Base-by-base conservation (phyloP, 2,888 invertebrate species). In the Piscicola geometra region DNA sequence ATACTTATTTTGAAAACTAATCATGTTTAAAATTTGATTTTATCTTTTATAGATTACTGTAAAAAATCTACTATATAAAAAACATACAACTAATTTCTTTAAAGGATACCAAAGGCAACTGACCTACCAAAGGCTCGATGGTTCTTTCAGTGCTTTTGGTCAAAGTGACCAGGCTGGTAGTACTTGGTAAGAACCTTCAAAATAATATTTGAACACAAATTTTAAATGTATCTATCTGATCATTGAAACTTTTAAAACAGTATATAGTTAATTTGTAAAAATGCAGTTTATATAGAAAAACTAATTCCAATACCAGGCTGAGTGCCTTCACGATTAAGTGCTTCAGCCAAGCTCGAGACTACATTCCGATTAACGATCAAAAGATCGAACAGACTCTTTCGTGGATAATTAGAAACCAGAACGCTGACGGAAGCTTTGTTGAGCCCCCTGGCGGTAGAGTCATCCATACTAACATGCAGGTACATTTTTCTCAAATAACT, bases 141-240 rank as follows among this genome's bases (percentile, higher is more conserved):
- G 95, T 0, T 95, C 95, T 0, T 98, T 96, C 85, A 90, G 92
- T 86, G 89, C 93, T 80, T 94, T 93, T 83, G 93, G 93, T 28
- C 86, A 89, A 81, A 83, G 89, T 81, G 89, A 91, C 86, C 82
- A 89, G 80, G 86, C 88, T 82, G 89, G 93, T 83, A 89, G 94
- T 84, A 89, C 93, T 78, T 92, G 95, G 95, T 90, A 77, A 74
- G 41, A 41, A 41, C n/a, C n/a, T n/a, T n/a, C n/a, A n/a, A n/a
- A n/a, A n/a, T n/a, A n/a, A n/a, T n/a, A n/a, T n/a, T n/a, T n/a
- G n/a, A n/a, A n/a, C n/a, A n/a, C n/a, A n/a, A n/a, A n/a, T n/a
- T n/a, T n/a, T n/a, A n/a, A n/a, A n/a, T n/a, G n/a, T n/a, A n/a
- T n/a, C n/a, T n/a, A n/a, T n/a, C n/a, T n/a, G n/a, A n/a, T n/a